These are phyloP conservation scores for Zhengitettix transpicula DNA, from an alignment of 2,888 invertebrate species.

Conservation along the genomic window DNA sequence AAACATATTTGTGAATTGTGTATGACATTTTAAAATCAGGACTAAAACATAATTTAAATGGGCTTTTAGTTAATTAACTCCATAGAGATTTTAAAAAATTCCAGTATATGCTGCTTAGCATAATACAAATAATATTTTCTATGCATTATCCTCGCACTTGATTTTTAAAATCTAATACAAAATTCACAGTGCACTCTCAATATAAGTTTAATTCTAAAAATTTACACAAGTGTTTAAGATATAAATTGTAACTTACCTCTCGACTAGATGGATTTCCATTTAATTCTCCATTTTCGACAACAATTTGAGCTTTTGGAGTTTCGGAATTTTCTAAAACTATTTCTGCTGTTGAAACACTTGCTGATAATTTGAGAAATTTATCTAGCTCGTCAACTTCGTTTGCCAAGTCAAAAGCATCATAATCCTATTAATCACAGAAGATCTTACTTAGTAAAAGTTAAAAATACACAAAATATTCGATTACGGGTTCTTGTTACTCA, in stretches of 20 bases:
- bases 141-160: too few species aligned
- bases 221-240: too few species aligned
- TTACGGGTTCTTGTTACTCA: conserved; percentile 29
- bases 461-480: not conserved
- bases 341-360: conserved; percentile 14
- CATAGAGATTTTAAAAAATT: too few species aligned
- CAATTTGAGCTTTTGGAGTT: not conserved
- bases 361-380: conserved; percentile 58
- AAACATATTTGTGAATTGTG: too few species aligned
- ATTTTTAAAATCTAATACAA: too few species aligned
- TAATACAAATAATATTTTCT: too few species aligned
- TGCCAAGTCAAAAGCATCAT: conserved; percentile 79
- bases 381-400: conserved; percentile 83
- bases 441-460: not conserved
- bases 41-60: too few species aligned
- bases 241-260: conserved; percentile 20
- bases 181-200: too few species aligned
- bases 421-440: conserved; percentile 45
- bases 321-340: conserved; percentile 6
- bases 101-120: too few species aligned
- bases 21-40: too few species aligned
- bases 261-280: conserved; percentile 27
- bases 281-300: conserved; percentile 9
- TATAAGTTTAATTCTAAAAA: too few species aligned
- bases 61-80: too few species aligned